Evolutionary conservation across 2,888 invertebrate species (phyloP).

Genomic region (Phorcus lineatus): DNA sequence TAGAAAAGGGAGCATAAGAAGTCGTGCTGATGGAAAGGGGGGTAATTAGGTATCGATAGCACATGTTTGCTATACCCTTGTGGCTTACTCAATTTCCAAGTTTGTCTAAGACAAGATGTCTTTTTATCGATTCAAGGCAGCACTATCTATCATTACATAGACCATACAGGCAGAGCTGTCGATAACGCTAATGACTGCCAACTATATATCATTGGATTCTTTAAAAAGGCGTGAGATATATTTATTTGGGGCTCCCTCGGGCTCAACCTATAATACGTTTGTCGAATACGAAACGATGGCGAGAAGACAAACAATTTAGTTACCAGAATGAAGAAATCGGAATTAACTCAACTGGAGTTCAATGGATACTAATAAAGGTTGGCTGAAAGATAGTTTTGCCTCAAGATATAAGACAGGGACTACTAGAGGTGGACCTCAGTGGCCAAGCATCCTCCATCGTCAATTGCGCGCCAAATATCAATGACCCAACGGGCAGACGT

Average conservation of each 20-base stretch:
- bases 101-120: too few relatives aligned
- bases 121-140: too few relatives aligned
- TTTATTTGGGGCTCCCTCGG: neutral
- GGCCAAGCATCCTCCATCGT: slow-evolving; percentile 6
- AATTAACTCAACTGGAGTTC: neutral
- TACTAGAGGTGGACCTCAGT: neutral
- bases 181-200: neutral
- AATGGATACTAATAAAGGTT: slow-evolving; percentile 7
- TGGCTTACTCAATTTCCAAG: too few relatives aligned
- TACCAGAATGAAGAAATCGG: neutral
- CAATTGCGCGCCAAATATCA: slow-evolving; percentile 18
- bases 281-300: neutral
- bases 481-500: slow-evolving; percentile 4
- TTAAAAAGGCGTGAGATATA: neutral
- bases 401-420: neutral
- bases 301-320: neutral
- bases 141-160: neutral
- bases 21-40: too few relatives aligned
- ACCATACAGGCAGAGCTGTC: neutral
- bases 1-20: too few relatives aligned
- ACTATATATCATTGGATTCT: neutral
- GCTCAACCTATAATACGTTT: neutral
- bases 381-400: neutral
- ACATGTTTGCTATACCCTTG: too few relatives aligned
- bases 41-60: too few relatives aligned